Base-by-base conservation (phyloP, 2,797 vertebrate species). In the Perodicticus potto region DNA sequence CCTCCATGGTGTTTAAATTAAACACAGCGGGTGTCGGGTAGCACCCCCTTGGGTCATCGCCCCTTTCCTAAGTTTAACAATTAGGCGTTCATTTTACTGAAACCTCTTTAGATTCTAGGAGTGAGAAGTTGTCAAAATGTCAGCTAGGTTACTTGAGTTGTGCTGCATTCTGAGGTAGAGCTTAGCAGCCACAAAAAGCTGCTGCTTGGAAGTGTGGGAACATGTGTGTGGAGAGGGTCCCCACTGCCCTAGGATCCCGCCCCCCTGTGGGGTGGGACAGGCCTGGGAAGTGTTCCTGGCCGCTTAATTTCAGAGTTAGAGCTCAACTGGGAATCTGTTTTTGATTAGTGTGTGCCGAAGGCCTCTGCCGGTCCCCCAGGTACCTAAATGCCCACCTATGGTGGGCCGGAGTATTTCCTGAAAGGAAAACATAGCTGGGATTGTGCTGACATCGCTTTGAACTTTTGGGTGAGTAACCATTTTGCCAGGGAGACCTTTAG, bases 21-120 rank as follows among this genome's bases (percentile, higher is more conserved):
- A 22, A 25, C 34, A 0, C 6, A 70, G 37, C 55, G 2, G 34
- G 29, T 11, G 23, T n/a, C 1, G 22, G n/a, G 90, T 25, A 2
- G 53, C n/a, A 19, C 25, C 16, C 63, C 57, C 0, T 20, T 9
- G 1, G 19, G 19, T 32, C 19, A 4, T n/a, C 7, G 1, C 49
- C 1, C 25, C 12, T 49, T 32, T 45, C 80, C 22, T 9, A 57
- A 34, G 37, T 7, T 20, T 8, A 8, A 45, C 25, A 11, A 37
- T 57, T 27, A 29, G 67, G n/a, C 57, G 37, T 86, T 82, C 37
- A 3, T 72, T 86, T 85, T 25, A 27, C 2, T 3, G 73, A 74
- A 95, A 83, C 63, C 85, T 85, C 32, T 3, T 7, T 67, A 59
- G 13, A 32, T 73, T 84, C 59, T 32, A 27, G 80, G 32, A 23